Evolutionary conservation across 1,140 invertebrate genomes (phyloP).

Genomic region (Polyergus mexicanus): DNA sequence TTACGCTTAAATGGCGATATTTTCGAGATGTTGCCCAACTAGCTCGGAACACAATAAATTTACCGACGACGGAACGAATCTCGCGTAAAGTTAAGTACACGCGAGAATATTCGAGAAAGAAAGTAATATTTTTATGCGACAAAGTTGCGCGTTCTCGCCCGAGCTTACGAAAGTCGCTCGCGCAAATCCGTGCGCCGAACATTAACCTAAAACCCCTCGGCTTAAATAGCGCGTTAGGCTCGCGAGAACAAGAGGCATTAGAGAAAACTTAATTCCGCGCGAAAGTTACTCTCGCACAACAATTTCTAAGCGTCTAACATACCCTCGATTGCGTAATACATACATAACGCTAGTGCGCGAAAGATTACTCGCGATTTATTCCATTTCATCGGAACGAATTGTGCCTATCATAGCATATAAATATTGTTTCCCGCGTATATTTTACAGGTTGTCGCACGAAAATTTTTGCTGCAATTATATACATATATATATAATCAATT

Average conservation of each 20-base stretch:
- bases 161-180: constrained; percentile 52
- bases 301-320: constrained; percentile 39
- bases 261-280: constrained; percentile 84
- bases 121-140: constrained; percentile 60
- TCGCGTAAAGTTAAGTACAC: neutral
- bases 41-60: neutral
- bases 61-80: neutral
- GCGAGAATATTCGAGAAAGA: constrained; percentile 51
- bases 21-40: neutral
- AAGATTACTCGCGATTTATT: too few relatives aligned
- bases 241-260: constrained; percentile 84
- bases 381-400: too few relatives aligned
- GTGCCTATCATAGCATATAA: too few relatives aligned
- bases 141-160: constrained; percentile 55
- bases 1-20: neutral
- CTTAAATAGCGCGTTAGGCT: constrained; percentile 83
- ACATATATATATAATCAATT: too few relatives aligned
- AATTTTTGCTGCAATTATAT: too few relatives aligned
- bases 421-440: too few relatives aligned
- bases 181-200: constrained; percentile 68
- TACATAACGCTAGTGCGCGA: too few relatives aligned
- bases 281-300: constrained; percentile 68
- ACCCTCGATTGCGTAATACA: neutral
- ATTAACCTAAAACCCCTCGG: constrained; percentile 75
- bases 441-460: too few relatives aligned